A percentile compares a stretch with the other conserved stretches of the same genome.
These are phyloP conservation scores for Brachylomia viminalis DNA, from an alignment of 2,888 invertebrate species.

Conservation along the genomic window DNA sequence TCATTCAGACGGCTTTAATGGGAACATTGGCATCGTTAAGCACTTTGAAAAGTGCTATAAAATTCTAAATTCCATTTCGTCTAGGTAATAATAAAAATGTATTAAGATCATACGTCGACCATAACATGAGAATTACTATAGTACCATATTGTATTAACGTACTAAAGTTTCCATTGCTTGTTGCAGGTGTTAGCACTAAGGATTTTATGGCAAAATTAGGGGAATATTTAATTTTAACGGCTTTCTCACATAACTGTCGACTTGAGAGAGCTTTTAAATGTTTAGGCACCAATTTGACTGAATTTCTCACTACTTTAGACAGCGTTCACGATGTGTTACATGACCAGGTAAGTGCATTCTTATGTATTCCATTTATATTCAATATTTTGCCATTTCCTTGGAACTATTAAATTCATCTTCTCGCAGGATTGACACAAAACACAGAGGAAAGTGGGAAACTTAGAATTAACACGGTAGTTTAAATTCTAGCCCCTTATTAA, in stretches of 20 bases:
- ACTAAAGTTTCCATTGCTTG: slow-evolving; percentile 70
- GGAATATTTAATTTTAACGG: slow-evolving; percentile 94
- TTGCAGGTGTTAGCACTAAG: slow-evolving; percentile 88
- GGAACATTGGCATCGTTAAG: slow-evolving; percentile 23
- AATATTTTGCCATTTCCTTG: neutral
- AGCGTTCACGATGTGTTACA: slow-evolving; percentile 97
- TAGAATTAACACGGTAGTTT: no score
- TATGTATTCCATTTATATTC: neutral
- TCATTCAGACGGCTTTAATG: slow-evolving; percentile 40
- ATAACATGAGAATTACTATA: slow-evolving; percentile 43
- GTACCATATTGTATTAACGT: slow-evolving; percentile 16
- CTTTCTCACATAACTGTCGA: slow-evolving; percentile 92
- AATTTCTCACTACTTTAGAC: slow-evolving; percentile 96
- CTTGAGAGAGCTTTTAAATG: slow-evolving; percentile 95
- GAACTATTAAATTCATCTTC: neutral
- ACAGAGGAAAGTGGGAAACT: neutral
- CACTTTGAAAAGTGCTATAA: slow-evolving; percentile 40
- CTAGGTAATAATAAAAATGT: slow-evolving; percentile 27
- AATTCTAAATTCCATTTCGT: slow-evolving; percentile 42
- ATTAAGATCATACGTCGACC: slow-evolving; percentile 29
- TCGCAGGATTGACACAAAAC: neutral
- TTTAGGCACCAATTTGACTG: slow-evolving; percentile 95
- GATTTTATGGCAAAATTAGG: slow-evolving; percentile 94
- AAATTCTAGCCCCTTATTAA: neutral
- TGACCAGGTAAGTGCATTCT: slow-evolving; percentile 90